Base-by-base conservation (phyloP, 2,113 vertebrate genomes). In the Microtus ochrogaster region DNA sequence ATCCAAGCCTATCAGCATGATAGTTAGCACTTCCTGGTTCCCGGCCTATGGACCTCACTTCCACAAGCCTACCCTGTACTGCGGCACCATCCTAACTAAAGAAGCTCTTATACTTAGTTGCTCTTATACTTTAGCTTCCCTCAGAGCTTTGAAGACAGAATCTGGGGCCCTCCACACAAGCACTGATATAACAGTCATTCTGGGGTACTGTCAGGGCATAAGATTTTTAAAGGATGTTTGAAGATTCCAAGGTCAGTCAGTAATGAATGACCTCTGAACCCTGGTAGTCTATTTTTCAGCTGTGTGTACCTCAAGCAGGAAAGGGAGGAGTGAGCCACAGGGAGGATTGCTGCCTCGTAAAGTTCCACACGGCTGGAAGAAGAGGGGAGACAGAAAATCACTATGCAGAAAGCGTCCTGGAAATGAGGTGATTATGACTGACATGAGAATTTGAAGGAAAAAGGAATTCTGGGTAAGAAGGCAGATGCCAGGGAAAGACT, bases 381-480 rank as follows among this genome's bases (percentile, higher is more conserved):
- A 91, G 61, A 93, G n/a, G 65, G n/a, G 30, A 55, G 65, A 28
- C 4, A 70, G 30, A 87, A 88, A 90, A 89, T 70, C 36, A 19
- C 49, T 41, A 0, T 85, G 30, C 4, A 84, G 86, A 73, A 88
- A 89, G 83, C 22, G 39, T 28, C 85, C 61, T 55, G 49, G n/a
- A 26, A 96, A 93, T 85, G 68, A 3, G 49, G 30, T 83, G 63
- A 94, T 61, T 94, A 66, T 74, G 77, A 55, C 33, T 22, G 76
- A 55, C 74, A 22, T 65, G 78, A 86, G 39, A 19, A 41, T 78
- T 81, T 66, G 47, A 81, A 82, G 26, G 28, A 33, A 33, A 92
- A 93, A 30, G 16, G 77, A 84, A 89, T 8, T 58, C 8, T 26
- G 30, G 39, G 26, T 70, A n/a, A 76, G 33, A 95, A 89, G 49